These are phyloP conservation scores for Anaspis maculata DNA, from an alignment of 2,888 invertebrate genomes.

Conservation along the genomic window DNA sequence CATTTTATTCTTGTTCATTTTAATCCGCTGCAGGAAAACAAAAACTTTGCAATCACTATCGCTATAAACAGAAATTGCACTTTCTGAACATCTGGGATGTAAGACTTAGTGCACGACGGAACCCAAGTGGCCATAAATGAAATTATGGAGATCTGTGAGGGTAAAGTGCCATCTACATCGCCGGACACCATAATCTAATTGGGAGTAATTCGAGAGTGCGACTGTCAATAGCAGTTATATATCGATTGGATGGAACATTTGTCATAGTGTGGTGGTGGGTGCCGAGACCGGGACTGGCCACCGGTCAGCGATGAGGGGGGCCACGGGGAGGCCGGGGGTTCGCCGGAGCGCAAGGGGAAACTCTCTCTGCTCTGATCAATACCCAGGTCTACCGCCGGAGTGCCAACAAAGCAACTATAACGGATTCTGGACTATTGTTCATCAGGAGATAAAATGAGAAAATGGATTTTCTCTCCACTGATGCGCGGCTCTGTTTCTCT, in stretches of 20 bases:
- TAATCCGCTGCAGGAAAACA: too few relatives aligned
- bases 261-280: constrained; percentile 42
- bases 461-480: constrained; percentile 39
- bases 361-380: constrained; percentile 43
- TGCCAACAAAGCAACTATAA: constrained; percentile 46
- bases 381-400: constrained; percentile 45
- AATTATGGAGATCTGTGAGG: constrained; percentile 15
- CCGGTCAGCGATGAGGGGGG: constrained; percentile 37
- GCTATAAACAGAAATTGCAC: too few relatives aligned
- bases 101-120: too few relatives aligned
- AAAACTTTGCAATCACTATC: too few relatives aligned
- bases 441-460: constrained; percentile 45
- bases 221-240: constrained; percentile 42
- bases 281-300: constrained; percentile 35
- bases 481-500: too few relatives aligned
- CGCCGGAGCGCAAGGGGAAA: constrained; percentile 25
- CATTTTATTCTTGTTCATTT: too few relatives aligned
- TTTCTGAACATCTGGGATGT: too few relatives aligned
- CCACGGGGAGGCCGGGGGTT: constrained; percentile 31
- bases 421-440: constrained; percentile 45
- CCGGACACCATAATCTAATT: constrained; percentile 29
- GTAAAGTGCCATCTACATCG: constrained; percentile 13
- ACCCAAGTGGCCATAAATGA: too few relatives aligned
- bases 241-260: constrained; percentile 43
- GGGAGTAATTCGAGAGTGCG: constrained; percentile 32